Conservation (phyloP, 2,797 vertebrate species). For the Squalus acanthias region DNA sequence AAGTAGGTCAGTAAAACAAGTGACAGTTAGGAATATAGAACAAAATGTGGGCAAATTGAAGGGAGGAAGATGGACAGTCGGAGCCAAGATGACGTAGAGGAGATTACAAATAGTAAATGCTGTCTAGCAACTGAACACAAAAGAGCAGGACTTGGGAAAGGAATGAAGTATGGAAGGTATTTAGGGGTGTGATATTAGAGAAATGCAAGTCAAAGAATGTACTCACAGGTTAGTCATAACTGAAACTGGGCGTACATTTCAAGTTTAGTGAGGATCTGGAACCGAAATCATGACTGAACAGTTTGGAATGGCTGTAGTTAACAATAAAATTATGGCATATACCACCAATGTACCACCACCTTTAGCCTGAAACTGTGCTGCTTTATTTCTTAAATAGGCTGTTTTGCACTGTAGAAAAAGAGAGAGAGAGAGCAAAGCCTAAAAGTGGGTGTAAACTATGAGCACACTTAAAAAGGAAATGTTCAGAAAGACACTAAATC, state of each 20-base stretch:
- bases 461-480: background rate
- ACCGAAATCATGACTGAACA: background rate
- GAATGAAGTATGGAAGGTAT: background rate
- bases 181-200: background rate
- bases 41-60: background rate
- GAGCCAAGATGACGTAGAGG: background rate
- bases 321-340: background rate
- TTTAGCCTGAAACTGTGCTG: background rate
- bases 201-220: background rate
- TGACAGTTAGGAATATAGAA: background rate
- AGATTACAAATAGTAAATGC: background rate
- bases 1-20: background rate
- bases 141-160: background rate
- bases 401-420: background rate
- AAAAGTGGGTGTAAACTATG: background rate
- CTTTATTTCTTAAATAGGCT: background rate
- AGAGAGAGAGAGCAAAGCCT: background rate
- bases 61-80: background rate
- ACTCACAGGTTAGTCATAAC: background rate
- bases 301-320: background rate
- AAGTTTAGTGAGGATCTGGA: background rate
- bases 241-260: background rate
- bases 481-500: background rate
- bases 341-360: background rate
- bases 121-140: background rate